These are phyloP conservation scores for Aix galericulata DNA, from an alignment of 2,113 vertebrate species.

Conservation along the genomic window DNA sequence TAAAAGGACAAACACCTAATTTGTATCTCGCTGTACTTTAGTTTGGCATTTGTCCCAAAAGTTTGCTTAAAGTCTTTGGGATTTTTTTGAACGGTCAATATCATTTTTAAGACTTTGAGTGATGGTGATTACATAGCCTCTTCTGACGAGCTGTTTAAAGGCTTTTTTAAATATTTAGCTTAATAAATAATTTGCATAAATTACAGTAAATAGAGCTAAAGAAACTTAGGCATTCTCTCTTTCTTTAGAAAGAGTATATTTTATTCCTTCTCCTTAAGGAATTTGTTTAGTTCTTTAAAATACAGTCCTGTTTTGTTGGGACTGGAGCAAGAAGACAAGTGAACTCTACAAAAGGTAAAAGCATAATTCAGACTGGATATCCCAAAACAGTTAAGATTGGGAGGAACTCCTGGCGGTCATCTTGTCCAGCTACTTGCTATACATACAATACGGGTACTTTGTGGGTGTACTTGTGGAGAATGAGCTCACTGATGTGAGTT, in stretches of 20 bases:
- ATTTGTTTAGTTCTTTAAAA: neutral
- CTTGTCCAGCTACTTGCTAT: neutral
- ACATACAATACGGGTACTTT: rapidly evolving
- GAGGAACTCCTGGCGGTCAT: neutral
- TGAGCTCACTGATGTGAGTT: neutral
- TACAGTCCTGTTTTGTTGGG: neutral
- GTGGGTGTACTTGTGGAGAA: neutral
- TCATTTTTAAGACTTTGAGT: neutral
- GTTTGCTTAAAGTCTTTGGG: neutral
- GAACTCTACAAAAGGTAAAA: neutral
- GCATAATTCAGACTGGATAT: rapidly evolving
- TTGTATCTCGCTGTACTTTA: neutral
- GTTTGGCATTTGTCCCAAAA: neutral
- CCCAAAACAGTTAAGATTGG: neutral
- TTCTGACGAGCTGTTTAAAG: neutral
- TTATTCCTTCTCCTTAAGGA: neutral
- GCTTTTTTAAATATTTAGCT: neutral
- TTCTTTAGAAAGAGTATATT: neutral
- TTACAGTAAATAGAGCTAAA: neutral
- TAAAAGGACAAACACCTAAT: neutral
- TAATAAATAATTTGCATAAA: neutral
- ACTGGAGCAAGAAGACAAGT: neutral
- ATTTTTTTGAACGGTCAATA: neutral
- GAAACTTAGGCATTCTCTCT: neutral
- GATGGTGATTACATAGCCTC: neutral